Conservation (phyloP, 2,113 vertebrate species). For the Sarotherodon lohbergeri region DNA sequence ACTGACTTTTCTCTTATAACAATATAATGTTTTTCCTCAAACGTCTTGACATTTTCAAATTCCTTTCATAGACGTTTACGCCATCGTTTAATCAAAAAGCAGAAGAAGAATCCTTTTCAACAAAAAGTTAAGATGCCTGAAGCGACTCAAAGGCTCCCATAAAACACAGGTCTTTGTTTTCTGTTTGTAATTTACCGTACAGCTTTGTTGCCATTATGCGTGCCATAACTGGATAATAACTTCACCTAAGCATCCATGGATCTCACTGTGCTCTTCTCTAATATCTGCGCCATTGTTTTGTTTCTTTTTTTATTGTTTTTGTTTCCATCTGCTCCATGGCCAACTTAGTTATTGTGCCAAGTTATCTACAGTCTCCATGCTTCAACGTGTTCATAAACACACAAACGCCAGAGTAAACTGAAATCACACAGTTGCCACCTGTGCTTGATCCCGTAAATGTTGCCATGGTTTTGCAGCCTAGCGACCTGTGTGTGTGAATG, state of each 20-base stretch:
- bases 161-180: neutral
- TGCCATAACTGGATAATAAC: neutral
- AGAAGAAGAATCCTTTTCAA: neutral
- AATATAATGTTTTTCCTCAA: neutral
- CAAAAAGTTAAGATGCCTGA: neutral
- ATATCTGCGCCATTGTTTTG: slow-evolving; percentile 3
- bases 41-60: neutral
- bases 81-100: neutral
- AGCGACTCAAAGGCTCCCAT: neutral
- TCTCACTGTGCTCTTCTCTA: neutral
- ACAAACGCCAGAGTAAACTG: neutral
- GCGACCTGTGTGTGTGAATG: slow-evolving; percentile 16
- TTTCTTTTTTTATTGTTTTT: neutral
- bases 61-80: neutral
- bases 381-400: slow-evolving; percentile 24
- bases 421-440: slow-evolving; percentile 19
- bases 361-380: slow-evolving; percentile 44
- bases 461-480: slow-evolving; percentile 51
- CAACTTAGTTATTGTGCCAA: slow-evolving; percentile 35
- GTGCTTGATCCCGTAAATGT: slow-evolving; percentile 33
- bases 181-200: neutral
- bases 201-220: neutral
- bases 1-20: neutral
- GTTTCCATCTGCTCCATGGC: slow-evolving; percentile 14
- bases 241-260: neutral